A percentile compares a stretch with the other conserved stretches of the same genome.
Evolutionary conservation across 2,113 vertebrate genomes (phyloP).

Genomic region (Pardalotus punctatus): DNA sequence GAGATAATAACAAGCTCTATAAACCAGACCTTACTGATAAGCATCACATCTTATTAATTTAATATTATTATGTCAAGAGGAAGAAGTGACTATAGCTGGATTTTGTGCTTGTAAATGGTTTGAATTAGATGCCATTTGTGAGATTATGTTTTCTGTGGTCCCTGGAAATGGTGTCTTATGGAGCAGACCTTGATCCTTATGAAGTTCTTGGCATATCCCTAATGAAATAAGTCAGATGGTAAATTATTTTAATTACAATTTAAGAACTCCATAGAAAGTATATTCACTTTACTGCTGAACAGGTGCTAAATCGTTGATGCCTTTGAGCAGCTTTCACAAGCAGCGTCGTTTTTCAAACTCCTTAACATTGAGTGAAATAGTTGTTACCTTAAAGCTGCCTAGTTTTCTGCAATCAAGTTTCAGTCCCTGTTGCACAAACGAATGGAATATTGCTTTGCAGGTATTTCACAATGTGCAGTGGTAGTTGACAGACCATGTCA

Average conservation of each 20-base stretch:
- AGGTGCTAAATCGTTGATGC: background rate
- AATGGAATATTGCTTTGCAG: background rate
- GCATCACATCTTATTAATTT: no score
- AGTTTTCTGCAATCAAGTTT: background rate
- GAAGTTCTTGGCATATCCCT: background rate
- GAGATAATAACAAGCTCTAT: background rate
- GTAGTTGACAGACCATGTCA: background rate
- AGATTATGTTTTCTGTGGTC: background rate
- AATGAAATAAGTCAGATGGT: background rate
- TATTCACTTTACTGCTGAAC: background rate
- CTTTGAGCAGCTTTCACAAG: background rate
- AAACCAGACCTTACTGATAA: background rate
- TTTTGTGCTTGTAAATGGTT: background rate
- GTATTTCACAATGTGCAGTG: background rate
- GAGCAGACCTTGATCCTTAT: background rate
- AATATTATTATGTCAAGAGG: background rate
- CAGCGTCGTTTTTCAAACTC: background rate
- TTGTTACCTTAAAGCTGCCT: background rate
- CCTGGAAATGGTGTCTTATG: background rate
- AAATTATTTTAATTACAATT: background rate
- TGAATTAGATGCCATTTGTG: background rate
- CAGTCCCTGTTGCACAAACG: background rate
- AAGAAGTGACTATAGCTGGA: background rate
- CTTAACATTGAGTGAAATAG: background rate
- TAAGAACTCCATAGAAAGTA: background rate